These are phyloP conservation scores for Dreissena rostriformis DNA, from an alignment of 1,140 invertebrate species.

Conservation along the genomic window DNA sequence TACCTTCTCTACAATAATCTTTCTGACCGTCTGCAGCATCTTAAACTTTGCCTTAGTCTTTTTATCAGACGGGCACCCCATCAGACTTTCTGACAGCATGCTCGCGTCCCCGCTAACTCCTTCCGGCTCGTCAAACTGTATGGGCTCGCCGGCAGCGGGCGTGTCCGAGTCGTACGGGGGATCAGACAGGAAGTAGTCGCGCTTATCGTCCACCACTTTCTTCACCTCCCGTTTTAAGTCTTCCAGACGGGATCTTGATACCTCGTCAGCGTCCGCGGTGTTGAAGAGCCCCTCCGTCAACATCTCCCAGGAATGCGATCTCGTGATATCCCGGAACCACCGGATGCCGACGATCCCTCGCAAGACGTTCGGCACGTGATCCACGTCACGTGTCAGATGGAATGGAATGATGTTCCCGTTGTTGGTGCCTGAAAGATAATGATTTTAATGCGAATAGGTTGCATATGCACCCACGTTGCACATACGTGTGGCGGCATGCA, in stretches of 20 bases:
- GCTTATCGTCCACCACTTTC: slow-evolving; percentile 16
- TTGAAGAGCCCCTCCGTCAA: slow-evolving; percentile 20
- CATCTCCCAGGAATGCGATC: slow-evolving; percentile 17
- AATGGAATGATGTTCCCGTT: slow-evolving; percentile 47
- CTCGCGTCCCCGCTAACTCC: too few relatives aligned
- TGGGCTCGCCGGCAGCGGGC: slow-evolving; percentile 1
- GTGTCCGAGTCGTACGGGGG: slow-evolving; percentile 33
- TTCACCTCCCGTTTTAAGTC: slow-evolving; percentile 25
- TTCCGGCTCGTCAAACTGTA: slow-evolving; percentile 25
- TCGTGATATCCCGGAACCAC: slow-evolving; percentile 33
- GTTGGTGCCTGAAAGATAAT: slow-evolving; percentile 14
- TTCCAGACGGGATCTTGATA: not conserved
- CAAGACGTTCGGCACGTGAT: slow-evolving; percentile 27
- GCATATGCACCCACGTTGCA: not conserved
- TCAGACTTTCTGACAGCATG: too few relatives aligned
- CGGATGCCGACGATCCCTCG: slow-evolving; percentile 40
- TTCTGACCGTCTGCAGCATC: too few relatives aligned
- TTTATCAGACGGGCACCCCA: too few relatives aligned
- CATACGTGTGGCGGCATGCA: not conserved
- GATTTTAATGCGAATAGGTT: not conserved
- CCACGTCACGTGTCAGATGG: slow-evolving; percentile 27
- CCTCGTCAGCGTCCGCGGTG: too few relatives aligned
- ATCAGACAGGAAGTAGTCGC: slow-evolving; percentile 32
- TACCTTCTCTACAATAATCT: too few relatives aligned
- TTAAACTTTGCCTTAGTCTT: too few relatives aligned